phyloP scores from a whole-genome alignment of 2,113 vertebrate species.

The Saimiri boliviensis region DNA sequence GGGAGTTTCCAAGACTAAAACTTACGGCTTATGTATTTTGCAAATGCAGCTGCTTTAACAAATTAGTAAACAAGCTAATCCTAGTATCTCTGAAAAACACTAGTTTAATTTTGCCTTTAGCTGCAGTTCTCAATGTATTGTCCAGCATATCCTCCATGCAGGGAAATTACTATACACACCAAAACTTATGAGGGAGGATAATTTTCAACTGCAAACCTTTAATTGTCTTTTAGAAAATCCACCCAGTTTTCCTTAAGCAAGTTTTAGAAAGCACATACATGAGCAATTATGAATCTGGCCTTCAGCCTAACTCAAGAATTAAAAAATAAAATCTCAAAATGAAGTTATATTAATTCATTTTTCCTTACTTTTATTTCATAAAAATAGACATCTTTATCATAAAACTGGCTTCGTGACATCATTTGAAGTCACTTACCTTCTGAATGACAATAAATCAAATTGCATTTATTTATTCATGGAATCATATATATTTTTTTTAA shows the following conservation, averaged over 20 bases:
- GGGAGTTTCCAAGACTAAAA: not conserved
- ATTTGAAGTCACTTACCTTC: conserved; percentile 20
- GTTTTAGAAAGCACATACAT: conserved; percentile 43
- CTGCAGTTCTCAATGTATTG: not conserved
- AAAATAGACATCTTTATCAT: conserved; percentile 45
- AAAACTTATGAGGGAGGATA: conserved; percentile 12
- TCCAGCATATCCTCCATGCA: not conserved
- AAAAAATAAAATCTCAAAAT: not conserved
- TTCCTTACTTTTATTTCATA: conserved; percentile 2
- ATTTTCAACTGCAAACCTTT: conserved; percentile 25
- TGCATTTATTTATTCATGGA: conserved; percentile 21
- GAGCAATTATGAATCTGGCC: conserved; percentile 60
- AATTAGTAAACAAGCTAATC: conserved; percentile 56
- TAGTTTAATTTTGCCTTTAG: conserved; percentile 50
- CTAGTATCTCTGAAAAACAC: conserved; percentile 57
- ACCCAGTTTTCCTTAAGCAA: conserved; percentile 58
- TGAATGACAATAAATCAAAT: conserved; percentile 33
- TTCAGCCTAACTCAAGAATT: conserved; percentile 44
- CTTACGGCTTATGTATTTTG: conserved; percentile 20
- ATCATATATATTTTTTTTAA: not conserved
- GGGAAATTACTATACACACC: not conserved
- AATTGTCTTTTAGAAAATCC: conserved; percentile 49
- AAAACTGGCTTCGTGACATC: conserved; percentile 1
- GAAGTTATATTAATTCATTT: conserved; percentile 26
- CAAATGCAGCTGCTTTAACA: conserved; percentile 27